Evolutionary conservation across 2,888 invertebrate species (phyloP), one percentile per base, ranked within the genome.

Genomic region (Cosmorhoe ocellata): DNA sequence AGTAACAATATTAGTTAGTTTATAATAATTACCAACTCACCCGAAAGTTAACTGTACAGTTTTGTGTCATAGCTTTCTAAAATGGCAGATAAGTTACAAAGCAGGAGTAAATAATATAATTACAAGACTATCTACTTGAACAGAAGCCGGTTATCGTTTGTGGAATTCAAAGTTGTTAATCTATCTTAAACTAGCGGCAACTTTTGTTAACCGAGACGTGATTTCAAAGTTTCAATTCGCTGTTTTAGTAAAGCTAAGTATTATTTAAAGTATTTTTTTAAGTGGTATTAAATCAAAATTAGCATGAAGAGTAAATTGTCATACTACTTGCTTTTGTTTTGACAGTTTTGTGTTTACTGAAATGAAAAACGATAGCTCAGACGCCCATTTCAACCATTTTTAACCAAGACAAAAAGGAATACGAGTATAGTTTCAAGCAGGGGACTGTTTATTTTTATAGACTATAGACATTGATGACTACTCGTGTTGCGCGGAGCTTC

Each of bases 401-500:
- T 18, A 18, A 18, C 18, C 18, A 5, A 18, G 2, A 2, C 2
- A 18, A 18, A 18, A 18, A 18, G 18, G 18, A 18, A 5, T 2
- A 18, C 3, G 18, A 3, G 5, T 3, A 3, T 3, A 18, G 5
- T 18, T 18, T 3, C 3, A 18, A 3, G 18, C 5, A 18, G 18
- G 2, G 2, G 18, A 3, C 2, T 18, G 18, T 18, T 18, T 18
- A 5, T 18, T 53, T 49, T 61, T 59, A 1, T 65, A 89, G 88
- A 74, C 72, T 36, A 75, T 88, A 50, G 93, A 93, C 59, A 92
- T 93, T 66, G 95, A 94, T 71, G 94, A 95, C 71, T 96, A 92
- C 79, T 93, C 94, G 4, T 95, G 94, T 71, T 95, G 95, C 61
- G 95, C 94, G 63, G 93, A 94, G 59, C 80, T 93, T 31, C 84